Base-by-base conservation (phyloP, 2,888 invertebrate species). In the Ephialtes manifestator region DNA sequence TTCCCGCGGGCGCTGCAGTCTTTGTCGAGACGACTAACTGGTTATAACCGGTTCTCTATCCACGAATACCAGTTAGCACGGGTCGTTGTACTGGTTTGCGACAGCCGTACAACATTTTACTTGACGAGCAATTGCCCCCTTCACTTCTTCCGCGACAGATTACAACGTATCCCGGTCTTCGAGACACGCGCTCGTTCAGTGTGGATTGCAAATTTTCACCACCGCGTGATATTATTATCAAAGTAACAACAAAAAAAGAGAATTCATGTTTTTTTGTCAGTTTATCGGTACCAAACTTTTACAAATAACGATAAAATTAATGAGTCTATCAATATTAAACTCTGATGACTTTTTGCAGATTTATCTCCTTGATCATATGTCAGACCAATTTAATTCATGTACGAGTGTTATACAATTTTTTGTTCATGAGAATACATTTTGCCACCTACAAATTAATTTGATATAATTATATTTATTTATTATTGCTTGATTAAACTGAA, bases 81-180 rank as follows among this genome's bases (percentile, higher is more conserved):
- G 91, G 91, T 91, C 91, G 87, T 90, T 89, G 91, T 87, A 92
- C 91, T 87, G 83, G 83, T 84, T 87, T 70, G 71, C 67, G 63
- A 55, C 71, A 74, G 35, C 48, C 60, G 48, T 63, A 67, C 60
- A 24, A 18, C 35, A 43, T n/a, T 74, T 46, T 79, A 55, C 15
- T 63, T 35, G 43, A 39, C 67, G 43, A 75, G 20, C 74, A 53
- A 71, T 71, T 72, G 65, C 55, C 72, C 72, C 84, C 80, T 68
- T 72, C 35, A 53, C 75, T 55, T 71, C 78, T 86, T 81, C 86
- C 79, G 86, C 77, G 58, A 84, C 39, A 76, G 86, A 87, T 84
- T 70, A 39, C 65, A 58, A 75, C 46, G 76, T 76, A 60, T n/a
- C 35, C 72, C 39, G 60, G 28, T 63, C 35, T 24, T 51, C 58